A percentile compares a stretch with the other conserved stretches of the same genome.
phyloP scores from a whole-genome alignment of 1,140 invertebrate genomes.

The Brachionus calyciflorus region DNA sequence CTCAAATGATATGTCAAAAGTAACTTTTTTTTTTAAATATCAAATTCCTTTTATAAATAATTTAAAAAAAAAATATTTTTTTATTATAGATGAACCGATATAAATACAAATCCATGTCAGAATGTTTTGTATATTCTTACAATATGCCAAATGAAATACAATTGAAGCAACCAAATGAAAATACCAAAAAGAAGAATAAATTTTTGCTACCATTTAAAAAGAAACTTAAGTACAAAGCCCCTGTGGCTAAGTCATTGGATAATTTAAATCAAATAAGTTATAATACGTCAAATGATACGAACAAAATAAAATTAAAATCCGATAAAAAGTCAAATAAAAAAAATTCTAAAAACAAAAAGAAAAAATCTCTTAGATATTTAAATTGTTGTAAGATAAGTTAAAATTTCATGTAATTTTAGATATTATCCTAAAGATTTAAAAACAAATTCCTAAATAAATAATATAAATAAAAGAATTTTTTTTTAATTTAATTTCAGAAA shows the following conservation, averaged over 20 bases:
- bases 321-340: slow-evolving; percentile 22
- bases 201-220: slow-evolving; percentile 29
- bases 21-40: background rate
- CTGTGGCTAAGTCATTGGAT: slow-evolving; percentile 15
- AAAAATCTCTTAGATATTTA: background rate
- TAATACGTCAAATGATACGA: background rate
- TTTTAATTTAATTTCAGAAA: background rate
- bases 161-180: background rate
- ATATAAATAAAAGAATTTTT: background rate
- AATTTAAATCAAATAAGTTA: slow-evolving; percentile 24
- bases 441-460: too few species aligned
- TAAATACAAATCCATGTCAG: background rate
- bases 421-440: too few species aligned
- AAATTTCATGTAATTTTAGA: background rate
- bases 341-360: background rate
- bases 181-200: background rate
- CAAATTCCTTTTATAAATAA: background rate
- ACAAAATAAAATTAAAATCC: background rate
- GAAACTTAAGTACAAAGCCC: slow-evolving; percentile 12
- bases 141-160: slow-evolving; percentile 29
- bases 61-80: background rate
- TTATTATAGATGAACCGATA: slow-evolving; percentile 13
- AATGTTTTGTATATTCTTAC: slow-evolving; percentile 40
- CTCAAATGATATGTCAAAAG: slow-evolving; percentile 23
- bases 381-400: slow-evolving; percentile 37